phyloP scores from a whole-genome alignment of 2,113 vertebrate species.

The Corythaixoides concolor region DNA sequence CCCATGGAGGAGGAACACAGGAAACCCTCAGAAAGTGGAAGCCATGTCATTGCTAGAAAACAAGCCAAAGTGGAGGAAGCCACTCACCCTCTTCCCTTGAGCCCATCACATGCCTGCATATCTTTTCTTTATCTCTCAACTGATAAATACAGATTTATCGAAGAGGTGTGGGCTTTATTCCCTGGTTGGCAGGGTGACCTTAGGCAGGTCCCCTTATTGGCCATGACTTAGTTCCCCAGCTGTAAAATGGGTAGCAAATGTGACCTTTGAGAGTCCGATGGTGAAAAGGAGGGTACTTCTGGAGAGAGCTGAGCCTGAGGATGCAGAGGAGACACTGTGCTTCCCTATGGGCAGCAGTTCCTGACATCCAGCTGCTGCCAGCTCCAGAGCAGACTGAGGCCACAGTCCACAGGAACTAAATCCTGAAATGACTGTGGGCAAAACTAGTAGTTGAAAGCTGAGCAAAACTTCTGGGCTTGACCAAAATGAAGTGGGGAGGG shows the following conservation, averaged over 20 bases:
- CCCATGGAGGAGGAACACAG: fast-evolving
- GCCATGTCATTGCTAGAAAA: not conserved
- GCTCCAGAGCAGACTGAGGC: not conserved
- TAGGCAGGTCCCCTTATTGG: not conserved
- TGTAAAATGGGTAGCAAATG: not conserved
- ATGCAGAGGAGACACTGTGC: not conserved
- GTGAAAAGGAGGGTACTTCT: not conserved
- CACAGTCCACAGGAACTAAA: not conserved
- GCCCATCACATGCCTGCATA: not conserved
- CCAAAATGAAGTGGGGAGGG: not conserved
- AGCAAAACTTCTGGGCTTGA: not conserved
- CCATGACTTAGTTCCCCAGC: not conserved
- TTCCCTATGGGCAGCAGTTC: not conserved
- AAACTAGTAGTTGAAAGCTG: fast-evolving
- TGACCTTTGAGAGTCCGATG: not conserved
- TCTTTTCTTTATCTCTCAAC: not conserved
- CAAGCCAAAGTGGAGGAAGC: not conserved
- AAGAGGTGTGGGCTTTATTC: not conserved
- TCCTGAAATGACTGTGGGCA: not conserved
- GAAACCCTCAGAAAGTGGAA: not conserved
- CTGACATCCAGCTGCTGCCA: fast-evolving
- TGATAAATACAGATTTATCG: not conserved
- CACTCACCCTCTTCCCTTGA: not conserved
- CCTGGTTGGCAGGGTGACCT: not conserved
- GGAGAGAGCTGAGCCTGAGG: not conserved